These are phyloP conservation scores for Anaspis maculata DNA, from an alignment of 2,888 invertebrate genomes.

Conservation along the genomic window DNA sequence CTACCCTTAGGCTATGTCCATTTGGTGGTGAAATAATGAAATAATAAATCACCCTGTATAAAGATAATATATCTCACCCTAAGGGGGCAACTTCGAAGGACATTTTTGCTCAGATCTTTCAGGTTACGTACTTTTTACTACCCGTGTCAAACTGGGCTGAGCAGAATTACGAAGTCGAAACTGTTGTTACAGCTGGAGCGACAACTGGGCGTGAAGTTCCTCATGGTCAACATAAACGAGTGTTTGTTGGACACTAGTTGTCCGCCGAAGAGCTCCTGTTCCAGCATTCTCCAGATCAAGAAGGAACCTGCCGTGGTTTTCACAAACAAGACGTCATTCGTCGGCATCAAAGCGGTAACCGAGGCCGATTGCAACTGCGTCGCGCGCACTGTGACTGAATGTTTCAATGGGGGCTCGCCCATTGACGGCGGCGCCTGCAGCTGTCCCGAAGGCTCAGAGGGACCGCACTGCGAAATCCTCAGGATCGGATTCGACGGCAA, in stretches of 20 bases:
- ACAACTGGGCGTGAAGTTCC: conserved; percentile 62
- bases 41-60: no score
- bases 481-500: conserved; percentile 82
- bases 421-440: conserved; percentile 59
- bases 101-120: no score
- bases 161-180: no score
- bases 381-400: conserved; percentile 20
- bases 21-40: no score
- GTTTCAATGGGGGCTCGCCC: conserved; percentile 45
- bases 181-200: conserved; percentile 55
- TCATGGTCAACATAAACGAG: conserved; percentile 88
- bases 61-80: no score
- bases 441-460: conserved; percentile 67
- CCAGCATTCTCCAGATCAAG: conserved; percentile 62
- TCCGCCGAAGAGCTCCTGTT: conserved; percentile 68
- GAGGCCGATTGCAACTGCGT: conserved; percentile 66
- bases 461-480: conserved; percentile 85
- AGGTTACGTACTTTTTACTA: no score
- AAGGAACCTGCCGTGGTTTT: conserved; percentile 76
- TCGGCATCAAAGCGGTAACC: conserved; percentile 81
- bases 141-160: no score
- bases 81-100: no score
- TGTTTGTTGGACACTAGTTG: conserved; percentile 67
- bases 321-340: conserved; percentile 89
- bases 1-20: no score